Evolutionary conservation across 2,888 invertebrate genomes (phyloP).

Genomic region (Subacronicta megacephala): DNA sequence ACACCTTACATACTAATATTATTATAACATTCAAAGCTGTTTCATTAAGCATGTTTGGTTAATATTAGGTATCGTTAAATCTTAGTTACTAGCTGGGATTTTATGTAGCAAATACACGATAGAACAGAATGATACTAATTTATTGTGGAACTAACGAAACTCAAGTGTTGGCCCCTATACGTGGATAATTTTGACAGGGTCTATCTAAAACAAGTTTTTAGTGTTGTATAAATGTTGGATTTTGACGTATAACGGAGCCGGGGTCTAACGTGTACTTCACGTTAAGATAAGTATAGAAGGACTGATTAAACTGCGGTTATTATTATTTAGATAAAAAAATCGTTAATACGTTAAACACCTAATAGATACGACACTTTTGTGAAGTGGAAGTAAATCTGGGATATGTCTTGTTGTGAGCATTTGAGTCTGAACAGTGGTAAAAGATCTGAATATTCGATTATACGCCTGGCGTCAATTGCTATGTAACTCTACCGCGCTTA

Average conservation of each 20-base stretch:
- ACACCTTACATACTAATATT: slow-evolving; percentile 56
- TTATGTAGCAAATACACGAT: slow-evolving; percentile 23
- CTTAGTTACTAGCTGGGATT: slow-evolving; percentile 35
- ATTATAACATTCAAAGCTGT: slow-evolving; percentile 59
- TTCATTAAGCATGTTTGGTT: slow-evolving; percentile 52
- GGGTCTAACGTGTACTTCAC: slow-evolving; percentile 14
- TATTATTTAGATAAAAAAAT: slow-evolving; percentile 34
- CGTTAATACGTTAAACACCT: slow-evolving; percentile 37
- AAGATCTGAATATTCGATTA: slow-evolving; percentile 20
- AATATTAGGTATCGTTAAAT: slow-evolving; percentile 31
- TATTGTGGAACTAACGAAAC: slow-evolving; percentile 38
- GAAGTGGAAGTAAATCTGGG: slow-evolving; percentile 5
- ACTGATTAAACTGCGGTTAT: slow-evolving; percentile 27
- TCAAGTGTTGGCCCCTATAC: slow-evolving; percentile 56
- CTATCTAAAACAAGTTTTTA: slow-evolving; percentile 1
- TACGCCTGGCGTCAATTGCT: slow-evolving; percentile 22
- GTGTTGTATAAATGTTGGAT: background rate
- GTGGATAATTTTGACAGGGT: slow-evolving; percentile 26
- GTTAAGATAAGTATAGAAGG: slow-evolving; percentile 9
- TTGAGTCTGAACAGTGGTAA: slow-evolving; percentile 9
- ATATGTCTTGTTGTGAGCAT: background rate
- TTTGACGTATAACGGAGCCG: background rate
- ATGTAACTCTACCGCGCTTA: slow-evolving; percentile 23
- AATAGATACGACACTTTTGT: slow-evolving; percentile 18
- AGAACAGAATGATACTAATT: slow-evolving; percentile 24